Conservation (phyloP, 2,797 vertebrate species). For the Coracias cyanogaster region DNA sequence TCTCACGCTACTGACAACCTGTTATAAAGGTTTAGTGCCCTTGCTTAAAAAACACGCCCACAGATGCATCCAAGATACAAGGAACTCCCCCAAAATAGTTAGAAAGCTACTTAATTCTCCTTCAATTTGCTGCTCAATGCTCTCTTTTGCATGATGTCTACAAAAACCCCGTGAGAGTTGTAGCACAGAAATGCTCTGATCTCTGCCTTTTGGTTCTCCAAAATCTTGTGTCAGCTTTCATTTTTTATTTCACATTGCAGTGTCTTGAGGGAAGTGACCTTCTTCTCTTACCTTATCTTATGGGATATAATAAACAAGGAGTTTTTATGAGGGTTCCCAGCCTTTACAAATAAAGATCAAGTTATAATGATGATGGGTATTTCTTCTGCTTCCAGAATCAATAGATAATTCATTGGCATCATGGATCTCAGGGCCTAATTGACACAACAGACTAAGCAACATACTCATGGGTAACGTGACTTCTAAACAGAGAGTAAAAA, state of each 20-base stretch:
- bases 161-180: background rate
- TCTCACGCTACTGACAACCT: background rate
- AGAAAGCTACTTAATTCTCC: background rate
- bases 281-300: background rate
- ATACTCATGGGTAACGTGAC: background rate
- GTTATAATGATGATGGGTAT: background rate
- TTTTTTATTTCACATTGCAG: background rate
- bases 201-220: background rate
- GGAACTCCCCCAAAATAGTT: background rate
- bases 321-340: background rate
- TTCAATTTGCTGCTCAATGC: background rate
- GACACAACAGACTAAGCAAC: slow-evolving; percentile 8
- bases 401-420: slow-evolving; percentile 30
- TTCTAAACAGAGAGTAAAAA: background rate
- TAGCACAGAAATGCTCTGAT: background rate
- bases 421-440: background rate
- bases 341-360: background rate
- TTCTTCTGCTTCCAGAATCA: background rate
- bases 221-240: background rate
- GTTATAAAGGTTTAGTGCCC: background rate
- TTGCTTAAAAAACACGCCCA: background rate
- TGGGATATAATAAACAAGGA: background rate
- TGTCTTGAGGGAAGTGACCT: background rate
- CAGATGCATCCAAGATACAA: background rate
- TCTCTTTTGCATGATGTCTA: background rate